phyloP scores from a whole-genome alignment of 2,888 invertebrate species.

The Troilus luridus region DNA sequence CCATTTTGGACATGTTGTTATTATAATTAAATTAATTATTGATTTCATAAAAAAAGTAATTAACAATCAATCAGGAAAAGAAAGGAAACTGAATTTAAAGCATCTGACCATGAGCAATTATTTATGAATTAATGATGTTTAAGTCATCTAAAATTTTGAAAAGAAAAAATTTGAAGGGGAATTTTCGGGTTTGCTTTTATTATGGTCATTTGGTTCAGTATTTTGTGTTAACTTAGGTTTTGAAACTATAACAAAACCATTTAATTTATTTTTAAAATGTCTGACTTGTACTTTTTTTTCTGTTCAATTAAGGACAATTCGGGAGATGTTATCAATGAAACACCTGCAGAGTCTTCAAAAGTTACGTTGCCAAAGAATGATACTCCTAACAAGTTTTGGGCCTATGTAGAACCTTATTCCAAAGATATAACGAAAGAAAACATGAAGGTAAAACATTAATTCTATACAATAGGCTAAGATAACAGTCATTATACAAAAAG shows the following conservation, averaged over 20 bases:
- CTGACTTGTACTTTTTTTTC: background rate
- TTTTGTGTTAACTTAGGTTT: background rate
- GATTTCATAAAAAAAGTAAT: too few relatives aligned
- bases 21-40: too few relatives aligned
- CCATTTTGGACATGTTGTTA: too few relatives aligned
- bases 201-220: background rate
- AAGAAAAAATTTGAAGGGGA: too few relatives aligned
- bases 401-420: slow-evolving; percentile 93
- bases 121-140: too few relatives aligned
- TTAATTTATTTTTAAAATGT: background rate
- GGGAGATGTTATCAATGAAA: slow-evolving; percentile 58
- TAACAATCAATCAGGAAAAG: too few relatives aligned
- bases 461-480: background rate
- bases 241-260: background rate
- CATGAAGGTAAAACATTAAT: slow-evolving; percentile 73
- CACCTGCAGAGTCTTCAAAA: slow-evolving; percentile 55
- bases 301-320: slow-evolving; percentile 62
- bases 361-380: slow-evolving; percentile 79
- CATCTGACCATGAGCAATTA: too few relatives aligned
- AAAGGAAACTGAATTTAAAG: too few relatives aligned
- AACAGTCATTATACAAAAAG: too few relatives aligned
- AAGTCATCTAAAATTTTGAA: too few relatives aligned
- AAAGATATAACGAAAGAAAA: slow-evolving; percentile 90
- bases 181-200: background rate
- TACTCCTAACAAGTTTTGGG: slow-evolving; percentile 95